Base-by-base conservation (phyloP, 2,888 invertebrate genomes). In the Yponomeuta cagnagella region DNA sequence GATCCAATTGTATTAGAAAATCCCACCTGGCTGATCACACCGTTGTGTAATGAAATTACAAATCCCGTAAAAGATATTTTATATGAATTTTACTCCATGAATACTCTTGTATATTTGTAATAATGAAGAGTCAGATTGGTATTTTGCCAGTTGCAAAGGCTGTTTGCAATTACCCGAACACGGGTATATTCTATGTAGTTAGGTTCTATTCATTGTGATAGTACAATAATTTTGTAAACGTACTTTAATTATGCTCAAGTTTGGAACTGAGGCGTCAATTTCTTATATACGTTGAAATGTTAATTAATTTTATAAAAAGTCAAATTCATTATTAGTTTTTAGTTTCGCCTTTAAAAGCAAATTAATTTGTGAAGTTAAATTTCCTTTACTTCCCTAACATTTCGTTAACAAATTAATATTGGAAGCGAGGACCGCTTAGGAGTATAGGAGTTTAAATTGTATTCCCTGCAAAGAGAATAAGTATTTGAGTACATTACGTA, bases 341-440 rank as follows among this genome's bases (percentile, higher is more conserved):
- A 71, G 73, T 74, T 74, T 76, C 76, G 77, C 75, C 77, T 79
- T 73, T 73, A 71, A 63, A 73, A 75, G 76, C 74, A 73, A 75
- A 73, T 73, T 73, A 68, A 48, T 48, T 9, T 48, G 43, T 43
- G 6, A 68, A 68, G 68, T 31, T 6, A 31, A 64, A 43, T 1
- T n/a, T 43, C 52, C 52, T 58, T 58, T 58, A 58, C 5, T 3
- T 58, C 15, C 4, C 0, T 43, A 33, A 33, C 9, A 43, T 43
- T 43, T 6, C 8, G 43, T 43, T 6, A 8, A 8, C 43, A 43
- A 43, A 43, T 43, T 5, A 8, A 43, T 43, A 43, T 8, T 43
- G 43, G 9, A 43, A 8, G 43, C 43, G 1, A n/a, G n/a, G n/a
- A n/a, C n/a, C n/a, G n/a, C n/a, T n/a, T n/a, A n/a, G n/a, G n/a